These are phyloP conservation scores for Mesorhabditis sp. DNA, from an alignment of 2,888 invertebrate genomes.

Conservation along the genomic window DNA sequence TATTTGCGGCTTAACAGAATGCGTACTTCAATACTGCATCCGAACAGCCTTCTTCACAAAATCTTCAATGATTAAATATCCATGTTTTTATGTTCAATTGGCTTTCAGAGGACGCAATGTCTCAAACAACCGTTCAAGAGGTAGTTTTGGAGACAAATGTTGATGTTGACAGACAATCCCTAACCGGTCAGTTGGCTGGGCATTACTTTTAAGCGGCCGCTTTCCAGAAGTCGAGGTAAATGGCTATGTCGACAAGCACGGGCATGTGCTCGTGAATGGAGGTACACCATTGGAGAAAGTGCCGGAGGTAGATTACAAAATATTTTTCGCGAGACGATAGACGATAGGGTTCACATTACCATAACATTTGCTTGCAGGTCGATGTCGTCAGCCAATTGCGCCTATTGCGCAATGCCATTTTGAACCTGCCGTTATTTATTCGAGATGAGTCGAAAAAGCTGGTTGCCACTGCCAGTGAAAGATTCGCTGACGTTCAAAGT, in stretches of 20 bases:
- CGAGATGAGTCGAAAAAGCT: too few relatives aligned
- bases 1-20: too few relatives aligned
- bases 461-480: too few relatives aligned
- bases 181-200: background rate
- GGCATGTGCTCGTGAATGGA: background rate
- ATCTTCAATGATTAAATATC: background rate
- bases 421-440: too few relatives aligned
- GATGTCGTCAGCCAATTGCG: background rate
- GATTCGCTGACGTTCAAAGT: too few relatives aligned
- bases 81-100: background rate
- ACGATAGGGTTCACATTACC: too few relatives aligned
- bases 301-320: background rate
- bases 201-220: too few relatives aligned
- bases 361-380: background rate
- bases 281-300: slow-evolving; percentile 2
- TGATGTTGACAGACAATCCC: slow-evolving; percentile 2
- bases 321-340: too few relatives aligned
- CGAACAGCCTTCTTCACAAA: background rate
- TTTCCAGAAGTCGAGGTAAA: slow-evolving; percentile 4
- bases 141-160: background rate
- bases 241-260: background rate
- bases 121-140: slow-evolving; percentile 2
- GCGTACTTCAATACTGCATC: too few relatives aligned
- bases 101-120: background rate
- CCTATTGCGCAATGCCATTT: background rate